phyloP scores from a whole-genome alignment of 2,797 vertebrate species.

The Chelon auratus region DNA sequence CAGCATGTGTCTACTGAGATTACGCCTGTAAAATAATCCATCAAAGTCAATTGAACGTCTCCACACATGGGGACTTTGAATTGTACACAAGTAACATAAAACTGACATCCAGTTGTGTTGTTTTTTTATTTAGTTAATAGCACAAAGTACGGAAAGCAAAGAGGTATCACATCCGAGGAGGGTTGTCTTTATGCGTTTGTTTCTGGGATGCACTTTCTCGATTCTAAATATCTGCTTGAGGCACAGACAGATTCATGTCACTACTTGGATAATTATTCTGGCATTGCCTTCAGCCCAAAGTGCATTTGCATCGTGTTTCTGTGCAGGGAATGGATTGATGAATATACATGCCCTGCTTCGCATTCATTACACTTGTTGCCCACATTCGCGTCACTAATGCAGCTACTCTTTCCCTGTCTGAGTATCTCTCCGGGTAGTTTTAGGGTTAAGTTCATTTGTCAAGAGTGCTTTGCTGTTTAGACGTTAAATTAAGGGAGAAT shows the following conservation, averaged over 20 bases:
- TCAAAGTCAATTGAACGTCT: constrained; percentile 42
- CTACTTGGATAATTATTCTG: constrained; percentile 58
- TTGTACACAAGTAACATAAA: constrained; percentile 2
- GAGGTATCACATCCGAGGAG: neutral
- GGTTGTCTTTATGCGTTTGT: neutral
- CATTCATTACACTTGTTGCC: constrained; percentile 60
- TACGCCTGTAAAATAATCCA: constrained; percentile 53
- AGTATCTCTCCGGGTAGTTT: constrained; percentile 52
- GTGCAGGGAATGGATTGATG: constrained; percentile 57
- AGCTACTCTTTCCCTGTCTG: constrained; percentile 26
- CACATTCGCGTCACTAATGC: constrained; percentile 18
- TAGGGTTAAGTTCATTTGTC: constrained; percentile 49
- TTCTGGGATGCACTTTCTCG: constrained; percentile 4
- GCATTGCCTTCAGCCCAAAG: constrained; percentile 47
- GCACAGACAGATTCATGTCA: constrained; percentile 45
- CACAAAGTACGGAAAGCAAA: constrained; percentile 6
- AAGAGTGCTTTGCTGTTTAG: constrained; percentile 42
- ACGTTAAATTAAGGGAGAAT: constrained; percentile 28
- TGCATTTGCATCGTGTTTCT: constrained; percentile 53
- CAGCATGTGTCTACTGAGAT: constrained; percentile 42
- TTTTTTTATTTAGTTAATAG: neutral
- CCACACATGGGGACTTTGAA: constrained; percentile 5
- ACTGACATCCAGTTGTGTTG: neutral
- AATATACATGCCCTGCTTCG: constrained; percentile 64
- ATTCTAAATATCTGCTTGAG: constrained; percentile 30